phyloP scores from a whole-genome alignment of 2,888 invertebrate species.

The Ormia ochracea region DNA sequence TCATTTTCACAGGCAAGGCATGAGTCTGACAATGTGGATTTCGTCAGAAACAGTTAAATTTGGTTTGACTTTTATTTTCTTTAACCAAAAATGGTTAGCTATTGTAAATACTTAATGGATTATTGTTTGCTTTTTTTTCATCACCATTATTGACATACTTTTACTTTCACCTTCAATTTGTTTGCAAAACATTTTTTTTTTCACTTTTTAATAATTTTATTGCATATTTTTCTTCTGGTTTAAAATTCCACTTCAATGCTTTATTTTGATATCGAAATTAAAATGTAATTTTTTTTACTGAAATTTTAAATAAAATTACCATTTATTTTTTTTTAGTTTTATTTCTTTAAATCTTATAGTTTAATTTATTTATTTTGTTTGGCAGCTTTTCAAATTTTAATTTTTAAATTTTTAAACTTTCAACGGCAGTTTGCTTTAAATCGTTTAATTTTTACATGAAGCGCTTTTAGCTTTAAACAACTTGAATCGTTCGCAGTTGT shows the following conservation, averaged over 20 bases:
- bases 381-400: conserved; percentile 44
- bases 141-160: conserved; percentile 32
- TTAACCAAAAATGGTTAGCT: neutral
- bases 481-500: conserved; percentile 34
- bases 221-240: neutral
- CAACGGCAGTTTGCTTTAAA: conserved; percentile 37
- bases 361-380: conserved; percentile 17
- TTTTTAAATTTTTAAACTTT: conserved; percentile 31
- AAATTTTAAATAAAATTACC: conserved; percentile 26
- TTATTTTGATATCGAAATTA: neutral
- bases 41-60: conserved; percentile 18
- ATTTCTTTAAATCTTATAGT: conserved; percentile 17
- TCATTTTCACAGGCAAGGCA: conserved; percentile 17
- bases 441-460: neutral
- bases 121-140: neutral
- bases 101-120: conserved; percentile 20
- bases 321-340: conserved; percentile 9
- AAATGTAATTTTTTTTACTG: neutral
- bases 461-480: conserved; percentile 34
- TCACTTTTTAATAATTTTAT: neutral
- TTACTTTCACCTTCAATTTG: conserved; percentile 53
- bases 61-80: conserved; percentile 38
- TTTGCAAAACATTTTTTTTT: neutral
- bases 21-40: neutral
- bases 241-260: neutral